phyloP scores from a whole-genome alignment of 1,140 invertebrate species.

The Saccostrea echinata region DNA sequence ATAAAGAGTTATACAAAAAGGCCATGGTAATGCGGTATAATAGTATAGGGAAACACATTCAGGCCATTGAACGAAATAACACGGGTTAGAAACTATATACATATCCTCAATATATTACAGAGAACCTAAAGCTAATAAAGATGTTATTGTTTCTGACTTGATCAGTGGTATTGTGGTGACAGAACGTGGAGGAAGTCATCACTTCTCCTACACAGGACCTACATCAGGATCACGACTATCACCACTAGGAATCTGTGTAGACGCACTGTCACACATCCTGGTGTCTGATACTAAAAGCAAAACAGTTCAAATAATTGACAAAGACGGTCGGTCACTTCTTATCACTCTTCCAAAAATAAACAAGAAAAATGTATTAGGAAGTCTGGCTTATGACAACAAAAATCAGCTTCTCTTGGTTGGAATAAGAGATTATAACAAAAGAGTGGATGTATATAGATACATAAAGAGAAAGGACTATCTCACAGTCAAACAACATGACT shows the following conservation, averaged over 20 bases:
- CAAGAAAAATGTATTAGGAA: no score
- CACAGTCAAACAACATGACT: no score
- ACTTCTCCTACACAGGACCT: background rate
- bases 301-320: background rate
- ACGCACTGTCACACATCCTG: background rate
- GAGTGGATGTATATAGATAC: background rate
- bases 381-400: background rate
- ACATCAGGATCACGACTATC: background rate
- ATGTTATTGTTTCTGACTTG: background rate
- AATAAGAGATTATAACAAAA: background rate
- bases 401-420: background rate
- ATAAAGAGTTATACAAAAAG: no score
- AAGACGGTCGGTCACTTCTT: background rate
- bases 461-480: no score
- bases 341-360: no score
- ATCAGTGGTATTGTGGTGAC: background rate
- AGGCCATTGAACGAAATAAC: background rate
- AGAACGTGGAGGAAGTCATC: background rate
- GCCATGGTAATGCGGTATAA: background rate
- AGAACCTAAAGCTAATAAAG: background rate
- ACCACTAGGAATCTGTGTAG: background rate
- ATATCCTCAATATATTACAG: background rate
- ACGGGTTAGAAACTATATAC: background rate
- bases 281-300: background rate
- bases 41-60: background rate